phyloP scores from a whole-genome alignment of 2,888 invertebrate species.

The Psylliodes chrysocephalus region DNA sequence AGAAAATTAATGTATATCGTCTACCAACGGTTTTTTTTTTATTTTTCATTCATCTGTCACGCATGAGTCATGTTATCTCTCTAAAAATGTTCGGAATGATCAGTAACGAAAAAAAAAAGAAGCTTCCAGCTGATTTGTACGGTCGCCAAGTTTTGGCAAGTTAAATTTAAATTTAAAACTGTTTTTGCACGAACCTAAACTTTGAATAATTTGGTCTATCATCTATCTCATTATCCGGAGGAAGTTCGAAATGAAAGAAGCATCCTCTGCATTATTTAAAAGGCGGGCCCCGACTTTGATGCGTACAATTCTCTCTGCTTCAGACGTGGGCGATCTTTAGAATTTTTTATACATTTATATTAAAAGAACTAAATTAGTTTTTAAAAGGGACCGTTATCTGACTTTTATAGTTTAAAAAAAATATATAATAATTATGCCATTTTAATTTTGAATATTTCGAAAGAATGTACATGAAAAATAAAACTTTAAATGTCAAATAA shows the following conservation, averaged over 20 bases:
- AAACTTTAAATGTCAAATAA: too few relatives aligned
- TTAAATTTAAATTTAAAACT: constrained; percentile 21
- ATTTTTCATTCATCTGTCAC: too few relatives aligned
- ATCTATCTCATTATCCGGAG: constrained; percentile 20
- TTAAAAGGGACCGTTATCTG: too few relatives aligned
- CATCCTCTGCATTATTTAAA: constrained; percentile 20
- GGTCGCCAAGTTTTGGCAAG: constrained; percentile 21
- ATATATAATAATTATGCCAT: too few relatives aligned
- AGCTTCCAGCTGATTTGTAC: constrained; percentile 2
- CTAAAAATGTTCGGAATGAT: too few relatives aligned
- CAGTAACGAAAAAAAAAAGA: background rate
- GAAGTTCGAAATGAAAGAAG: constrained; percentile 21
- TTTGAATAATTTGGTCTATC: constrained; percentile 26
- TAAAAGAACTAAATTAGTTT: too few relatives aligned
- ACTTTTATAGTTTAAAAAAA: too few relatives aligned
- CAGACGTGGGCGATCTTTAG: background rate
- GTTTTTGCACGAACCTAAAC: constrained; percentile 10
- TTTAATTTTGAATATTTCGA: too few relatives aligned
- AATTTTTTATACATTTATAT: background rate
- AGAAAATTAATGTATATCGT: too few relatives aligned
- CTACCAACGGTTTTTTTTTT: too few relatives aligned
- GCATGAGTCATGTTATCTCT: too few relatives aligned
- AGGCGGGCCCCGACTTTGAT: constrained; percentile 1
- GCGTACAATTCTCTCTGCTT: background rate
- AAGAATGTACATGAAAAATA: too few relatives aligned